Base-by-base conservation (phyloP, 2,113 vertebrate species). In the Peromyscus leucopus region DNA sequence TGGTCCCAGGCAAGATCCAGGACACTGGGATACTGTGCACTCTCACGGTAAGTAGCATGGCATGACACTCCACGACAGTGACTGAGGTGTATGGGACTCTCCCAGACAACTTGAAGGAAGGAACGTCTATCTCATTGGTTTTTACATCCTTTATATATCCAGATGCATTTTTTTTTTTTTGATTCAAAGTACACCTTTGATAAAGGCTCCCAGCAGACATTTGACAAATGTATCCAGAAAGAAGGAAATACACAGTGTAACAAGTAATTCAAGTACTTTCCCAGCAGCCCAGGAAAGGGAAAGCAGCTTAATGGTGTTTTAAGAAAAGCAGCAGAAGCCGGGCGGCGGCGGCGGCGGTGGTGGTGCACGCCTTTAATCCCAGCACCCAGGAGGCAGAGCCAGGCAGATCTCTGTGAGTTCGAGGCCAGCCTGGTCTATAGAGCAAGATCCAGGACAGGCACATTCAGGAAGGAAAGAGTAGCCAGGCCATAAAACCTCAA, bases 201-300 rank as follows among this genome's bases (percentile, higher is more conserved):
- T 59, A 42, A 69, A 69, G 85, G n/a, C 72, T 36, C 55, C 39
- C 21, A 57, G 31, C 0, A 74, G 33, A 36, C 83, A 75, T 61
- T 92, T 87, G 72, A 63, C 5, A 39, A 55, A 75, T 82, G 31
- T 57, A 92, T 93, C 85, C 24, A 5, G 71, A 90, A 90, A 86
- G 91, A 75, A 87, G 48, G 16, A 89, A 94, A 63, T 42, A 57
- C 72, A 46, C 0, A 42, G n/a, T 13, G 61, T 3, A 3, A 46
- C 28, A 2, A 76, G 19, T 46, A 79, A 85, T 42, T 31, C 26
- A 51, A 85, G 75, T 42, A 11, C 36, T n/a, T 57, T n/a, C 48
- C 22, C 28, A 39, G 42, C 2, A 39, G 89, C 7, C 48, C 7
- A 48, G 19, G 28, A 65, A 21, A n/a, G 7, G 11, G 17, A 21